Percentiles rank a stretch among this genome's conserved stretches.
Conservation (phyloP, 2,797 vertebrate genomes). For the Amblyopsis hoosieri region DNA sequence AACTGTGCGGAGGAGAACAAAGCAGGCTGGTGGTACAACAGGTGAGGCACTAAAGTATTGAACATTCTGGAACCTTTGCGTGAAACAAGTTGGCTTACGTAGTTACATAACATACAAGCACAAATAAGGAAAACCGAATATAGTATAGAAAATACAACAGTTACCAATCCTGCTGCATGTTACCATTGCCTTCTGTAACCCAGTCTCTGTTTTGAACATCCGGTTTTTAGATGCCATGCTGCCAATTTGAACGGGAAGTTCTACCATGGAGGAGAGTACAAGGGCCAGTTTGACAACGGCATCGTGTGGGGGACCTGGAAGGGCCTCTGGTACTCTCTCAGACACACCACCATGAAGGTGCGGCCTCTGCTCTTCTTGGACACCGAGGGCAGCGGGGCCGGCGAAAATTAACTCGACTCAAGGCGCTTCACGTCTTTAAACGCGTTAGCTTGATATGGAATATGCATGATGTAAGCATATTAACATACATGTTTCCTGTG, state of each 20-base stretch:
- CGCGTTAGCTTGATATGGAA: not conserved
- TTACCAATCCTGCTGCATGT: too few species aligned
- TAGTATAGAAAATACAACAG: too few species aligned
- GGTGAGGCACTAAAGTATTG: conserved; percentile 67
- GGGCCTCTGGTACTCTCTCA: conserved; percentile 89
- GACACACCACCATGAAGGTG: conserved; percentile 88
- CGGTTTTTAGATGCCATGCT: conserved; percentile 82
- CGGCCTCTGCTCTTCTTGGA: conserved; percentile 81
- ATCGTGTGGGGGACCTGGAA: conserved; percentile 88
- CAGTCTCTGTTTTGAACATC: not conserved
- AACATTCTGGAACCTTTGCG: too few species aligned
- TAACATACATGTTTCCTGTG: not conserved
- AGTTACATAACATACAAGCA: too few species aligned
- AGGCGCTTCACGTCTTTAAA: not conserved
- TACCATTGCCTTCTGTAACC: not conserved
- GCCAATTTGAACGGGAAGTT: conserved; percentile 88
- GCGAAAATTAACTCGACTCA: conserved; percentile 54
- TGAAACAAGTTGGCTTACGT: too few species aligned
- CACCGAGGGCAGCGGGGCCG: conserved; percentile 79
- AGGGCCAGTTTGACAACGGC: conserved; percentile 79
- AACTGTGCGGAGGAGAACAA: conserved; percentile 86
- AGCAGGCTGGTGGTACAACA: conserved; percentile 93
- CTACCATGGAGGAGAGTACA: conserved; percentile 83
- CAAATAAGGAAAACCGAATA: too few species aligned
- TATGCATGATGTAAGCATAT: not conserved